Evolutionary conservation across 2,113 vertebrate species (phyloP).

Genomic region (Lonchura striata): DNA sequence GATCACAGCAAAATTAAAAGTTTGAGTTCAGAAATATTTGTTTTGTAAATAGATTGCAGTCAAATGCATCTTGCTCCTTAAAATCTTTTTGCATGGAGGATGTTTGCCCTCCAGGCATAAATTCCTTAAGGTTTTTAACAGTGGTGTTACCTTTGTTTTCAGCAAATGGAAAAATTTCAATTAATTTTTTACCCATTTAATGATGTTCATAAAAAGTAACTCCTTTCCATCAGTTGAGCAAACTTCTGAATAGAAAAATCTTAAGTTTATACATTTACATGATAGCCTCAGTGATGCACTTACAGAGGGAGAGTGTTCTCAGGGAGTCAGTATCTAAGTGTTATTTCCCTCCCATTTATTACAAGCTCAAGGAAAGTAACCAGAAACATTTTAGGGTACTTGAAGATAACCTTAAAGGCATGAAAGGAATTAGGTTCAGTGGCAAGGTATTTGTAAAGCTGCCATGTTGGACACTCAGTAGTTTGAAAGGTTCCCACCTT

Average conservation of each 20-base stretch:
- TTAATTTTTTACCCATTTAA: neutral
- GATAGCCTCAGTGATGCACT: neutral
- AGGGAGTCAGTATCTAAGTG: neutral
- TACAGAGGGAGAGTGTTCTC: neutral
- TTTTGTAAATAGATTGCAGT: neutral
- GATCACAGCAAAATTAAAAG: neutral
- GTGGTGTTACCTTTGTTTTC: neutral
- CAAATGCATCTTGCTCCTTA: neutral
- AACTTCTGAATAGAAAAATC: neutral
- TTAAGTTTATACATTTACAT: neutral
- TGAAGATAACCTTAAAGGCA: neutral
- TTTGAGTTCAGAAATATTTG: neutral
- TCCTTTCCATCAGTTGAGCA: neutral
- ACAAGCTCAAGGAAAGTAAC: neutral
- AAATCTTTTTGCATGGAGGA: neutral
- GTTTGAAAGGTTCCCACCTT: conserved; percentile 63
- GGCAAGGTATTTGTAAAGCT: neutral
- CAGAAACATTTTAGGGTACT: neutral
- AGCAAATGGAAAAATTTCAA: neutral
- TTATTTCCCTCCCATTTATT: neutral
- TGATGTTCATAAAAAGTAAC: neutral
- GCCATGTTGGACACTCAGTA: conserved; percentile 56
- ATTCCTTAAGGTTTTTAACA: neutral
- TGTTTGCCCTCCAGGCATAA: neutral
- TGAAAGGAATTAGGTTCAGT: neutral